Conservation (phyloP, 1,140 invertebrate genomes). For the Drosophila simulans region DNA sequence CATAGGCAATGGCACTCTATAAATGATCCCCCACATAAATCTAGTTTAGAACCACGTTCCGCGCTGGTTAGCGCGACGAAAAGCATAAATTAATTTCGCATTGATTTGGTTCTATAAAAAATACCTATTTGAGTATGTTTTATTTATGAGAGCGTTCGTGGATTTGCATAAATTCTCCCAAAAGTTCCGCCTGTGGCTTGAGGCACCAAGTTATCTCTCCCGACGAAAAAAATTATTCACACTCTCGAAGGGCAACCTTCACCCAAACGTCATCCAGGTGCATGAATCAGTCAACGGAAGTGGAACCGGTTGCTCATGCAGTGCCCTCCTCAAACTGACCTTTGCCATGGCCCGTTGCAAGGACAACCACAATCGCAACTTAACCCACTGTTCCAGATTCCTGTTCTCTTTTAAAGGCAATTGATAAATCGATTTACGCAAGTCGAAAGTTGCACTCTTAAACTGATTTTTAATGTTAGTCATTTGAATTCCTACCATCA, state of each 20-base stretch:
- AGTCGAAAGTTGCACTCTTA: slow-evolving; percentile 33
- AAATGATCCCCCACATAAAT: slow-evolving; percentile 33
- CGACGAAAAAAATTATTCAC: slow-evolving; percentile 17
- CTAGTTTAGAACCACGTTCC: slow-evolving; percentile 22
- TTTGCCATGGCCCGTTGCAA: slow-evolving; percentile 44
- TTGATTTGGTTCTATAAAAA: slow-evolving; percentile 24
- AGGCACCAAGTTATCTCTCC: slow-evolving; percentile 1
- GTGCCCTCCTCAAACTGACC: slow-evolving; percentile 27
- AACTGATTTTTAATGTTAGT: slow-evolving; percentile 36
- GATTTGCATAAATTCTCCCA: slow-evolving; percentile 45
- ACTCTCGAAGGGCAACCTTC: slow-evolving; percentile 15
- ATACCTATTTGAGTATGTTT: slow-evolving; percentile 48
- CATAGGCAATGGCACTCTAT: slow-evolving; percentile 63
- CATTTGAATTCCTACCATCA: slow-evolving; percentile 19
- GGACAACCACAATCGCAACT: slow-evolving; percentile 21
- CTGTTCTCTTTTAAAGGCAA: slow-evolving; percentile 5
- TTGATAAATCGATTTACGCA: slow-evolving; percentile 24
- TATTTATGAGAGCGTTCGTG: slow-evolving; percentile 60
- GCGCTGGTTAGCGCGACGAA: slow-evolving; percentile 43
- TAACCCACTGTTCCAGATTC: slow-evolving; percentile 30
- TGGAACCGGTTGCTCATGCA: slow-evolving; percentile 34
- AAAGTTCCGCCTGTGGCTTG: slow-evolving; percentile 22
- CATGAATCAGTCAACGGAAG: slow-evolving; percentile 20
- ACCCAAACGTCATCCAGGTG: slow-evolving; percentile 24
- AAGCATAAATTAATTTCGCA: slow-evolving; percentile 47